Conservation (phyloP, 2,797 vertebrate genomes). For the Falco novaeseelandiae region DNA sequence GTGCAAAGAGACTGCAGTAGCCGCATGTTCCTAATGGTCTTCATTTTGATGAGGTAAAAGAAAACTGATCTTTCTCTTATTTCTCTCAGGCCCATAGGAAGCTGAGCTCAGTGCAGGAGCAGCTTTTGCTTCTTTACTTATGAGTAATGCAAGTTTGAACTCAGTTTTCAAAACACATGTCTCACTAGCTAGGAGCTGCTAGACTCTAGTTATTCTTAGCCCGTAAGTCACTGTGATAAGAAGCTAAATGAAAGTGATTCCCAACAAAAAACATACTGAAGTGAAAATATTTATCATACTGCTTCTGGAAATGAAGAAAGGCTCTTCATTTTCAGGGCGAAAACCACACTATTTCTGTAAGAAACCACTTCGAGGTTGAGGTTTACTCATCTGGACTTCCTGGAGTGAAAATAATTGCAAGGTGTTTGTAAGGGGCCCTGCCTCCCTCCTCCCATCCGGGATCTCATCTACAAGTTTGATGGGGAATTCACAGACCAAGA, state of each 20-base stretch:
- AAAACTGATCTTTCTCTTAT: not conserved
- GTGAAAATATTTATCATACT: slow-evolving; percentile 46
- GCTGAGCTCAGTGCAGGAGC: not conserved
- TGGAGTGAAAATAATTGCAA: not conserved
- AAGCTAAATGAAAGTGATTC: slow-evolving; percentile 22
- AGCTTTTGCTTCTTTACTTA: not conserved
- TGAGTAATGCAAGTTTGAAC: slow-evolving; percentile 25
- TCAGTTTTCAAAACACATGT: slow-evolving; percentile 28
- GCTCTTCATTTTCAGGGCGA: not conserved
- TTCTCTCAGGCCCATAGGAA: not conserved
- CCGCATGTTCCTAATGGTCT: not conserved
- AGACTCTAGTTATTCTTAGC: slow-evolving; percentile 54
- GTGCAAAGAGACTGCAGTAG: not conserved
- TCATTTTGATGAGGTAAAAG: not conserved
- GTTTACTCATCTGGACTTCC: not conserved
- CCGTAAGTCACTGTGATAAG: not conserved
- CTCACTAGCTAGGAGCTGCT: slow-evolving; percentile 18
- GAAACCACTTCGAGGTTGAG: not conserved
- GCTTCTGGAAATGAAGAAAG: slow-evolving; percentile 5
- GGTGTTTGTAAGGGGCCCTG: not conserved
- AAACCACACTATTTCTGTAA: not conserved
- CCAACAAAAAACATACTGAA: slow-evolving; percentile 11
- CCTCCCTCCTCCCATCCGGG: not conserved
- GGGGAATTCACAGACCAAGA: not conserved
- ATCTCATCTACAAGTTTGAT: accelerated